Base-by-base conservation (phyloP, 1,140 invertebrate genomes). In the Thalassaphorura encarpata region DNA sequence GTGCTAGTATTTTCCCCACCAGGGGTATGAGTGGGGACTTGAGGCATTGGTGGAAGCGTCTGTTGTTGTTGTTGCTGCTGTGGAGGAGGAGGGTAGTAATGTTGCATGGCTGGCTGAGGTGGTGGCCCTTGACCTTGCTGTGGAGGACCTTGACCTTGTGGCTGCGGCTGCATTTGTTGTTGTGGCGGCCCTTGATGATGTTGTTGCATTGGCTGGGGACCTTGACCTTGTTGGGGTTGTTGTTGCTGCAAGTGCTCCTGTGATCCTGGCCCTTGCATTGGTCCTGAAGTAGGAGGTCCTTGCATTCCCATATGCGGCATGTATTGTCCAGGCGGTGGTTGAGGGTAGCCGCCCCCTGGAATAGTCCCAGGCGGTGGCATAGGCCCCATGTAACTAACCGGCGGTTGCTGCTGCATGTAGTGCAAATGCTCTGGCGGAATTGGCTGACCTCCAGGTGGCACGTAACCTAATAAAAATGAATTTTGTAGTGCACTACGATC, bases 81-180 rank as follows among this genome's bases (percentile, higher is more conserved):
- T 23, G 60, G 66, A 41, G 53, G 64, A 16, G 45, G 63, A n/a
- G 62, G 63, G 3, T n/a, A 21, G 21, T 19, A 33, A 13, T 52
- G 60, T 45, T 45, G 26, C 58, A 56, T 28, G 60, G 55, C 39
- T 69, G 67, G 19, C 63, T 58, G n/a, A 46, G 59, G 52, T 64
- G 67, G 58, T 65, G 58, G 65, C 67, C 23, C 21, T 41, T 61
- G 67, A 52, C 68, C 69, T 27, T 66, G 68, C 49, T 71, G 63
- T 4, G 69, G 66, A 64, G 69, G 70, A n/a, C 33, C 33, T 36
- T 36, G 39, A 70, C 68, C 40, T 68, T 70, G 46, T 64, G 66
- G 52, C 66, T 68, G 43, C 67, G 69, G 48, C 52, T 60, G 62
- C 18, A 54, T 57, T 45, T 64, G 57, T 42, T 61, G 56, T 42